Base-by-base conservation (phyloP, 2,797 vertebrate genomes). In the Myotis daubentonii region DNA sequence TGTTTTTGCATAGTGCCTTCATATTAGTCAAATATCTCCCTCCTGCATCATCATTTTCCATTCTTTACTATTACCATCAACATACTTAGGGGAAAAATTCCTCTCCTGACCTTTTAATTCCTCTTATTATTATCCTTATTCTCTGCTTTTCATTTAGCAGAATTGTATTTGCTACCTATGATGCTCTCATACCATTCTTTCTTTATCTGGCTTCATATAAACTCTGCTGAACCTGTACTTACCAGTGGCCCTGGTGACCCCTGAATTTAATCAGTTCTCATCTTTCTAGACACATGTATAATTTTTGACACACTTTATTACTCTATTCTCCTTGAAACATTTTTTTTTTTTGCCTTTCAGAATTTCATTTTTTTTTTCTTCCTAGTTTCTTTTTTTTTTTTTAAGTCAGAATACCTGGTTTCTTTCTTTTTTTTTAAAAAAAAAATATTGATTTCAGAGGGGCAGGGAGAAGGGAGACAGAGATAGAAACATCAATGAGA, bases 181-280 rank as follows among this genome's bases (percentile, higher is more conserved):
- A 53, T 75, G 8, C 23, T 74, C 4, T 86, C 30, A 49, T 93
- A 28, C 10, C 30, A 44, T 72, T 91, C 70, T 72, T 85, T 38
- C 36, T 51, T 85, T 19, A 70, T 80, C 19, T 15, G 41, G 8
- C 68, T 81, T 92, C 33, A 17, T 38, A 53, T 33, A 44, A 89
- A 1, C 74, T 81, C 41, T n/a, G 60, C 74, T 80, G 36, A 92
- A 76, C 70, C 8, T 72, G 4, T 79, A 68, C 20, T 84, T 92
- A 53, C 25, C 28, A 38, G 33, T 68, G 38, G 66, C 10, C 15
- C 7, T 68, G 41, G 44, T 84, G 65, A 79, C 68, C 19, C 84
- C 55, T 60, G 81, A 60, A 72, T 76, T 95, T 15, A 51, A 5
- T 85, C 38, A 70, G 25, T 92, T 92, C 72, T 94, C 30, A 49